phyloP scores from a whole-genome alignment of 1,140 invertebrate species.

The Polyergus mexicanus region DNA sequence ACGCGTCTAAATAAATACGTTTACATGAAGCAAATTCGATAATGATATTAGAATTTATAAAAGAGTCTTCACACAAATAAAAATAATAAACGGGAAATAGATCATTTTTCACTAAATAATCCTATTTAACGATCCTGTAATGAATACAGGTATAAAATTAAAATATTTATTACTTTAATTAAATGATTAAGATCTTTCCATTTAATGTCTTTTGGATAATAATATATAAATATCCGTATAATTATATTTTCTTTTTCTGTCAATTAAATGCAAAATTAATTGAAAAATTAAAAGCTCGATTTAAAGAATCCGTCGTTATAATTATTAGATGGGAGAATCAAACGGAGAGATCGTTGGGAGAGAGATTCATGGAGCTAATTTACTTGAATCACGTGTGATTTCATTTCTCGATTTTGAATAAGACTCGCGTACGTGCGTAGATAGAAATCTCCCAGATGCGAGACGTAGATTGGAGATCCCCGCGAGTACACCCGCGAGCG shows the following conservation, averaged over 20 bases:
- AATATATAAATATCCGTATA: background rate
- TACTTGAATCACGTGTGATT: background rate
- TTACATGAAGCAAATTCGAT: too few relatives aligned
- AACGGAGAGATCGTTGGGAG: background rate
- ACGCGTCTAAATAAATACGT: too few relatives aligned
- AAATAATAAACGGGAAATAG: too few relatives aligned
- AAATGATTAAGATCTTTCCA: background rate
- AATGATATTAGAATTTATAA: too few relatives aligned
- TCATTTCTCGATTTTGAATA: background rate
- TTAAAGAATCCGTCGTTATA: background rate
- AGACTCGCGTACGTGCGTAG: background rate
- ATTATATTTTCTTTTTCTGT: background rate
- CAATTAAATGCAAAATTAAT: background rate
- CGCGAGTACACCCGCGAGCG: background rate
- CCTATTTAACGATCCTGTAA: too few relatives aligned
- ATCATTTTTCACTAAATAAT: too few relatives aligned
- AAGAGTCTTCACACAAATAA: too few relatives aligned
- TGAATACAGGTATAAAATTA: background rate
- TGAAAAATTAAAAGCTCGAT: background rate
- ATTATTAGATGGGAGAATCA: background rate
- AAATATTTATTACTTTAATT: background rate
- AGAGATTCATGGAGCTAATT: background rate
- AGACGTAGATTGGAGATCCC: constrained; percentile 29
- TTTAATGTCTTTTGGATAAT: background rate
- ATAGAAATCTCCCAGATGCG: constrained; percentile 23